phyloP scores from a whole-genome alignment of 2,888 invertebrate species.

The Dynastes hyllus region DNA sequence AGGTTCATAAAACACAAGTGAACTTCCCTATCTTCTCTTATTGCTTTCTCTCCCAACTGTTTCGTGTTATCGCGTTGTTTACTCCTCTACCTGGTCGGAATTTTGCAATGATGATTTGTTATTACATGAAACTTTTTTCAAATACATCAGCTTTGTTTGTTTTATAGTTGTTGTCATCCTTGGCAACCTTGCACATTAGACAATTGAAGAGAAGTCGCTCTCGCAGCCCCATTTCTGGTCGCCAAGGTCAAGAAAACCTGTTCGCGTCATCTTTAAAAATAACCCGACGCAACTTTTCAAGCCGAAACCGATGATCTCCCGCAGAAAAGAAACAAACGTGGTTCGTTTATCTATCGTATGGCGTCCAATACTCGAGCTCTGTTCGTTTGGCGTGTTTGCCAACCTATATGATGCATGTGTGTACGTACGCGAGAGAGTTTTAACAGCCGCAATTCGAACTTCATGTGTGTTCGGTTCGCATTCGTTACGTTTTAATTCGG shows the following conservation, averaged over 20 bases:
- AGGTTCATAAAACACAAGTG: no score
- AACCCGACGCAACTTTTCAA: conserved; percentile 26
- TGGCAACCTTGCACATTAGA: not conserved
- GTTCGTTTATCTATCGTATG: conserved; percentile 19
- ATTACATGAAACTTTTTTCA: no score
- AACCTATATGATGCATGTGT: not conserved
- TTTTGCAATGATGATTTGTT: no score
- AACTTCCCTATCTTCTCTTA: no score
- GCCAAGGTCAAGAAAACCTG: conserved; percentile 47
- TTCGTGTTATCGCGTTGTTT: no score
- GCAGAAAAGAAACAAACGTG: not conserved
- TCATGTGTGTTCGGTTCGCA: conserved; percentile 5
- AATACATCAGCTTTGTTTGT: no score
- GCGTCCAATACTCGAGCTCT: not conserved
- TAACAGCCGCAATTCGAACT: not conserved
- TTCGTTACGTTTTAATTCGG: conserved; percentile 24
- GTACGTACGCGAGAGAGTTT: not conserved
- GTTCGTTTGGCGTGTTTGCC: conserved; percentile 1
- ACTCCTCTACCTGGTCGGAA: no score
- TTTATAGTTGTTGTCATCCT: no score
- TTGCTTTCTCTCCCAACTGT: no score
- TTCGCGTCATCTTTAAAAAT: conserved; percentile 44
- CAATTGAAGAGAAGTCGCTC: conserved; percentile 24
- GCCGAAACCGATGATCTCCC: conserved; percentile 9
- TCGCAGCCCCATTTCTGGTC: conserved; percentile 45